Percentiles rank a stretch among this genome's conserved stretches.
Conservation (phyloP, 1,140 invertebrate species). For the Drosophila ohnishii region DNA sequence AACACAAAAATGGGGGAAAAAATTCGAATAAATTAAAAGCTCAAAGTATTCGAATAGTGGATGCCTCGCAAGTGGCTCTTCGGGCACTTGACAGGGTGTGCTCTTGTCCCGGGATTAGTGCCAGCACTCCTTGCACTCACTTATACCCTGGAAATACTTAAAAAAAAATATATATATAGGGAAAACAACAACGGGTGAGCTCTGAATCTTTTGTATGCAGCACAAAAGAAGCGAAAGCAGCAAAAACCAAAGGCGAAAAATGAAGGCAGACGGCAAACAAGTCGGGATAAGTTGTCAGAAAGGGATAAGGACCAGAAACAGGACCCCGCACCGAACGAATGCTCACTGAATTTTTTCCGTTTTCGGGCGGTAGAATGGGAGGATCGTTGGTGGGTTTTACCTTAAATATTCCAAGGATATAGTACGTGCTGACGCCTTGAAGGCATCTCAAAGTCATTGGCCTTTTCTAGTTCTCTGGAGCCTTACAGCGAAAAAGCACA, state of each 20-base stretch:
- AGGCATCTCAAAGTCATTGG: slow-evolving; percentile 57
- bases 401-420: slow-evolving; percentile 46
- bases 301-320: slow-evolving; percentile 35
- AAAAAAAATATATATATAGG: slow-evolving; percentile 14
- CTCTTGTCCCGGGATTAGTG: slow-evolving; percentile 5
- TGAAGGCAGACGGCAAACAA: slow-evolving; percentile 41
- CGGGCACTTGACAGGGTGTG: neutral
- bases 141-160: slow-evolving; percentile 17
- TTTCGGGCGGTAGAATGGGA: slow-evolving; percentile 3
- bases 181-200: slow-evolving; percentile 63
- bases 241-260: slow-evolving; percentile 42
- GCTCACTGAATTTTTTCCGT: slow-evolving; percentile 18
- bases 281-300: slow-evolving; percentile 61
- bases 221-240: slow-evolving; percentile 66
- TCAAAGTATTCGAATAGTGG: slow-evolving; percentile 17
- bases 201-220: slow-evolving; percentile 75
- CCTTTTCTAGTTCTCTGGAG: slow-evolving; percentile 34
- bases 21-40: slow-evolving; percentile 38
- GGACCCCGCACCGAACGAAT: slow-evolving; percentile 12
- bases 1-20: slow-evolving; percentile 69
- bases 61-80: slow-evolving; percentile 25
- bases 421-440: slow-evolving; percentile 21
- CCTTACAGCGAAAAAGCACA: neutral
- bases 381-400: slow-evolving; percentile 10
- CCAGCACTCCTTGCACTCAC: neutral